Base-by-base conservation (phyloP, 2,797 vertebrate species). In the Acrocephalus scirpaceus region DNA sequence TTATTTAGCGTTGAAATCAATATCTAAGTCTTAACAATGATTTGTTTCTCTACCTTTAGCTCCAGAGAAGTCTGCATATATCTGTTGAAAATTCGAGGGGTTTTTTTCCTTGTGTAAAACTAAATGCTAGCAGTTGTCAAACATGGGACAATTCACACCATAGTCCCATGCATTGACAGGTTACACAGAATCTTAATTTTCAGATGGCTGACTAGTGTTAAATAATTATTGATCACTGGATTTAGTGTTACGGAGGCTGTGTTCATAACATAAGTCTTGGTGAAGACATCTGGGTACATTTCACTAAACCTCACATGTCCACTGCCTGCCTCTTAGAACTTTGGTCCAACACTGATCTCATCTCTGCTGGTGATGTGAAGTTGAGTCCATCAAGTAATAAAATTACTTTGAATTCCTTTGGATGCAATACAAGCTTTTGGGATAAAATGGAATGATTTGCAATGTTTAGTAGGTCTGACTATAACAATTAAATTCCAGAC, bases 131-230 rank as follows among this genome's bases (percentile, higher is more conserved):
- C 16, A 66, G 8, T 29, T 73, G 34, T 74, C 70, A 67, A 57
- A 65, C 29, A 58, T 30, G 17, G 58, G 27, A 53, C 21, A 53
- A 36, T 34, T 53, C 73, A 48, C 7, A 25, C 13, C 4, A 7
- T 15, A 72, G 17, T 8, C 19, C 5, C 16, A 9, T 23, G 21
- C 0, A 0, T 9, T 85, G 30, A 53, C 17, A 44, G 10, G 6
- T 83, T 65, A 38, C 8, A 47, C 30, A 62, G 48, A 82, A 62
- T 73, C 87, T 70, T 70, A 65, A 38, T 81, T 85, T 89, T 89
- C 30, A 58, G 11, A 36, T 42, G 34, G 1, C 11, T 91, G 45
- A 17, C 11, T 72, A 50, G 3, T 64, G 38, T 78, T 70, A 80
- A 77, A 67, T 48, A 7, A 45, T 53, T 84, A 42, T 6, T 44